These are phyloP conservation scores for Panagrolaimus sp. DNA, from an alignment of 1,140 invertebrate species.

Conservation along the genomic window DNA sequence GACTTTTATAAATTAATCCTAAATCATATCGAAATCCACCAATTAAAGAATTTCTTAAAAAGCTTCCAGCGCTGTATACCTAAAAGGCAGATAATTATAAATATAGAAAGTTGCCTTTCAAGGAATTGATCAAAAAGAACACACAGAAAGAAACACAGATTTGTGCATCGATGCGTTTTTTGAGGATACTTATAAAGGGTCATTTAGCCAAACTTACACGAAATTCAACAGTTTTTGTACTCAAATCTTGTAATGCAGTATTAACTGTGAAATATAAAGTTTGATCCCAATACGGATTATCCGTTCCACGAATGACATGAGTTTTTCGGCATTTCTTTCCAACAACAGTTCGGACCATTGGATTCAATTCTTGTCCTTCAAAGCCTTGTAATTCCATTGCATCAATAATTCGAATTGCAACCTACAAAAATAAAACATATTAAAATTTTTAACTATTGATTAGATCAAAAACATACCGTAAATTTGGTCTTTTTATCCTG, in stretches of 20 bases:
- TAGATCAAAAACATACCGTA: background rate
- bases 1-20: slow-evolving; percentile 28
- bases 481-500: slow-evolving; percentile 15
- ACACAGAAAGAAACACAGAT: too few species aligned
- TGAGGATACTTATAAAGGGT: background rate
- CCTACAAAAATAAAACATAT: slow-evolving; percentile 14
- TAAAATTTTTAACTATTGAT: background rate
- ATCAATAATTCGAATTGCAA: slow-evolving; percentile 23
- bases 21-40: slow-evolving; percentile 30
- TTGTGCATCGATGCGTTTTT: background rate
- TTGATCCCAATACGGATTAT: slow-evolving; percentile 22
- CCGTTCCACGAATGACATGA: slow-evolving; percentile 1
- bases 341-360: slow-evolving; percentile 17
- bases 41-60: slow-evolving; percentile 26
- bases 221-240: slow-evolving; percentile 15
- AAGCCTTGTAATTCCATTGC: slow-evolving; percentile 30
- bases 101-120: background rate
- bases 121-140: too few species aligned
- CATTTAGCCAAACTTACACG: slow-evolving; percentile 18
- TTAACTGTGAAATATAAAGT: slow-evolving; percentile 20
- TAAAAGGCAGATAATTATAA: slow-evolving; percentile 14
- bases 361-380: slow-evolving; percentile 16
- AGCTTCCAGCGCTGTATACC: too few species aligned
- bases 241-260: slow-evolving; percentile 18
- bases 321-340: slow-evolving; percentile 19